Evolutionary conservation across 92 coral and sea anemone genomes (phyloP).

Genomic region (Epizoanthus illoricatus): DNA sequence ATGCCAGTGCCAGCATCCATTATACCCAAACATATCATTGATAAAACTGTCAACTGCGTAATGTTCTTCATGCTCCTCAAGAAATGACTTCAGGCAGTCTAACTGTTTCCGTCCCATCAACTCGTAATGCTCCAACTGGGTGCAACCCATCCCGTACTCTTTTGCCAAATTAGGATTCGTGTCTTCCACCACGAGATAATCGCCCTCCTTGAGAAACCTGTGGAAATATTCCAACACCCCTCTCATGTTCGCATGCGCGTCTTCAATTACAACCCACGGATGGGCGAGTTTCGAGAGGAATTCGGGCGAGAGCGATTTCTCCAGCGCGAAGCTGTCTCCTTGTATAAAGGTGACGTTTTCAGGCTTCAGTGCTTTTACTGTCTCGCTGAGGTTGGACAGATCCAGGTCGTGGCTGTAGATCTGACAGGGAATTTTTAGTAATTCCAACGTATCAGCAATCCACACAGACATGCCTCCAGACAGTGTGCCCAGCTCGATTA

Average conservation of each 20-base stretch:
- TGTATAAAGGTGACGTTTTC: conserved; percentile 43
- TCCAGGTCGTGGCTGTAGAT: conserved; percentile 35
- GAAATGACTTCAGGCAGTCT: conserved; percentile 19
- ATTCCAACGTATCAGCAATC: conserved; percentile 42
- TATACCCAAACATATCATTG: conserved; percentile 43
- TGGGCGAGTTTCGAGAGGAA: conserved; percentile 41
- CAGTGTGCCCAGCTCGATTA: conserved; percentile 51
- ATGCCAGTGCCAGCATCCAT: conserved; percentile 44
- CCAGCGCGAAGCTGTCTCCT: conserved; percentile 44
- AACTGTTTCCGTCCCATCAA: conserved; percentile 31
- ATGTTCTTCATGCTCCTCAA: conserved; percentile 40
- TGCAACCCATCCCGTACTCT: conserved; percentile 16
- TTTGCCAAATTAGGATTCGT: conserved; percentile 26
- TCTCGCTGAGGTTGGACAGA: conserved; percentile 33
- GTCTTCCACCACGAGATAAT: conserved; percentile 46
- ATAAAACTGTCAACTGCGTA: conserved; percentile 50
- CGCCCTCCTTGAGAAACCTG: conserved; percentile 30
- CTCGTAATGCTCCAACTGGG: neutral
- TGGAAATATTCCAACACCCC: conserved; percentile 45
- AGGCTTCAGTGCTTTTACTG: conserved; percentile 38
- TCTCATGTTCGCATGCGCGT: conserved; percentile 43
- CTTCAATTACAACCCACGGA: conserved; percentile 51
- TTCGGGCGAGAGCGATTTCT: conserved; percentile 37
- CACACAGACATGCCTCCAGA: conserved; percentile 51
- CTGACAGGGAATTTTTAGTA: conserved; percentile 20